Percentiles rank a stretch among this genome's conserved stretches.
Evolutionary conservation across 2,888 invertebrate species (phyloP).

Genomic region (Argyresthia goedartella): DNA sequence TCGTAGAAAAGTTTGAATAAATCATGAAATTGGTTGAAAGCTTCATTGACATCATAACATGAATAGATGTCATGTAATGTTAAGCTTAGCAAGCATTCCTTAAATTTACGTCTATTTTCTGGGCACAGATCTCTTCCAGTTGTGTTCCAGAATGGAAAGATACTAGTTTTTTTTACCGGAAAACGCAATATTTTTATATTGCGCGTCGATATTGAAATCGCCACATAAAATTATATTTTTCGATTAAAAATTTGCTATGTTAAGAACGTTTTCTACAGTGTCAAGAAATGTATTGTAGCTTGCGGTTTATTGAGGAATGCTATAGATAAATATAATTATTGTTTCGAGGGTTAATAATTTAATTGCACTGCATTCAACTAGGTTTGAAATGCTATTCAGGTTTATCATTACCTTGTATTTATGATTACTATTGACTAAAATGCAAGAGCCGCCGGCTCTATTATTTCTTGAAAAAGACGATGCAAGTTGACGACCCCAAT

Average conservation of each 20-base stretch:
- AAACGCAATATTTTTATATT: constrained; percentile 9
- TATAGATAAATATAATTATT: background rate
- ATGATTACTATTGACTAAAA: background rate
- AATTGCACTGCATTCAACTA: background rate
- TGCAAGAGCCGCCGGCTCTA: background rate
- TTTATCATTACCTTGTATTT: background rate
- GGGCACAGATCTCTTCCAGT: constrained; percentile 7
- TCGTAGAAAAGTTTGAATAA: constrained; percentile 6
- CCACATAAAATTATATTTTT: too few species aligned
- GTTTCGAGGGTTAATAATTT: background rate
- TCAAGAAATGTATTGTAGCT: background rate
- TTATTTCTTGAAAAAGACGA: too few species aligned
- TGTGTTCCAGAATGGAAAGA: constrained; percentile 4
- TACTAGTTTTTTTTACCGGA: constrained; percentile 9
- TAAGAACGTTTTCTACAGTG: background rate
- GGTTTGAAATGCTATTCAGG: background rate
- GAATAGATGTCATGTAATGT: constrained; percentile 12
- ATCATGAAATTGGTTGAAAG: too few species aligned
- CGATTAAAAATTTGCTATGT: background rate
- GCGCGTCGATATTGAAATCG: too few species aligned
- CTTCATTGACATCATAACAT: constrained; percentile 7
- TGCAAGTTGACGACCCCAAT: too few species aligned
- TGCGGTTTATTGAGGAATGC: background rate
- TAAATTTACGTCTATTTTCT: constrained; percentile 12
- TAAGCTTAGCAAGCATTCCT: constrained; percentile 8